Evolutionary conservation across 37 sponge, comb jelly and placozoan species (phyloP).

Genomic region (Trichoplax adhaerens): DNA sequence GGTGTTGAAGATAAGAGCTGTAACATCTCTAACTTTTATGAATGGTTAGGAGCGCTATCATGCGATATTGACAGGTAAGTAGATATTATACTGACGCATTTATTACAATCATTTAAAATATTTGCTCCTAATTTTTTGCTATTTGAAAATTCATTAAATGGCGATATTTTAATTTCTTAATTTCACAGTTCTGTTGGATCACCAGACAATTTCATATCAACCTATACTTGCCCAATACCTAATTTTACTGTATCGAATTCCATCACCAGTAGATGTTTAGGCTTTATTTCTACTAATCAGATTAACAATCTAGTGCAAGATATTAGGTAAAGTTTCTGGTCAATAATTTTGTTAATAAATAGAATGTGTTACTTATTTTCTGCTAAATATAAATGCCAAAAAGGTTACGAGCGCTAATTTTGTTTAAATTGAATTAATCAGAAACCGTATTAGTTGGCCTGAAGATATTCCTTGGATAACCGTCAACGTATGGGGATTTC

Average conservation of each 20-base stretch:
- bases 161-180: not conserved
- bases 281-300: conserved; percentile 27
- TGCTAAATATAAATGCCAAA: too few relatives aligned
- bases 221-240: conserved; percentile 23
- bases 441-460: too few relatives aligned
- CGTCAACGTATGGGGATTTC: conserved; percentile 55
- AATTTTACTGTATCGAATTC: conserved; percentile 4
- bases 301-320: conserved; percentile 8
- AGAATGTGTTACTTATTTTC: too few relatives aligned
- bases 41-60: conserved; percentile 39
- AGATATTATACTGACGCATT: not conserved
- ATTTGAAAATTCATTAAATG: too few relatives aligned
- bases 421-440: too few relatives aligned
- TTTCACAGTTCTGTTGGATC: conserved; percentile 3
- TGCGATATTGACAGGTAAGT: conserved; percentile 11
- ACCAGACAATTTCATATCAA: conserved; percentile 28
- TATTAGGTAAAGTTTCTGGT: conserved; percentile 7
- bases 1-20: conserved; percentile 10
- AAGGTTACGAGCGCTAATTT: too few relatives aligned
- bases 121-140: too few relatives aligned
- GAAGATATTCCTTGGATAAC: conserved; percentile 14
- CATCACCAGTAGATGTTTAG: conserved; percentile 26
- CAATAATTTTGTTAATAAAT: too few relatives aligned
- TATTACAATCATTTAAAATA: too few relatives aligned
- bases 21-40: conserved; percentile 25